These are phyloP conservation scores for Emydoidea blandingii DNA, from an alignment of 2,797 vertebrate species.

Conservation along the genomic window DNA sequence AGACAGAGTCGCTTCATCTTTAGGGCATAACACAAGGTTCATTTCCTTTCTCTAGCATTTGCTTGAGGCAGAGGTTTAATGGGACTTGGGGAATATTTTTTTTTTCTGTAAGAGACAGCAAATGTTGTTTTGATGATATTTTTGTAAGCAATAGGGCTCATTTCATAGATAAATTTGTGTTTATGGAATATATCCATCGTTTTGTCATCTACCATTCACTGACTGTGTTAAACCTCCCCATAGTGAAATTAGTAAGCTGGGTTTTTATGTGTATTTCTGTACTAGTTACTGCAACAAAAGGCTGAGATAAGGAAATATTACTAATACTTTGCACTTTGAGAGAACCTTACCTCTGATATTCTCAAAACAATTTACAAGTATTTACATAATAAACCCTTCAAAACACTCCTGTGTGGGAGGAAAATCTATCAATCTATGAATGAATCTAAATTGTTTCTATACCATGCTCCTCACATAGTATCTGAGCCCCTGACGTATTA, in stretches of 20 bases:
- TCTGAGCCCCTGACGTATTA: background rate
- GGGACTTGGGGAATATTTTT: background rate
- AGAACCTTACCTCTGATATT: background rate
- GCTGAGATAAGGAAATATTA: background rate
- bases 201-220: slow-evolving; percentile 20
- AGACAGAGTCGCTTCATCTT: too few relatives aligned
- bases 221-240: background rate
- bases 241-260: background rate
- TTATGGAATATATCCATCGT: background rate
- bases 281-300: slow-evolving; percentile 16
- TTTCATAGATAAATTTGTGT: background rate
- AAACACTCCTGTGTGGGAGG: background rate
- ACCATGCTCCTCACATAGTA: background rate
- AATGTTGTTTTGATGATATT: too few relatives aligned
- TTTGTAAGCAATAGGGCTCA: background rate
- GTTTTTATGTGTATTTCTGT: background rate
- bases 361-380: background rate
- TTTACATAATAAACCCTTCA: slow-evolving; percentile 11
- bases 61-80: too few relatives aligned
- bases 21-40: too few relatives aligned
- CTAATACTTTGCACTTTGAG: slow-evolving; percentile 2
- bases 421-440: background rate
- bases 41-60: too few relatives aligned
- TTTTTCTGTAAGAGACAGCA: too few relatives aligned
- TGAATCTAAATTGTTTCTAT: background rate